These are phyloP conservation scores for Macaca nemestrina DNA, from an alignment of 2,113 vertebrate genomes.

Conservation along the genomic window DNA sequence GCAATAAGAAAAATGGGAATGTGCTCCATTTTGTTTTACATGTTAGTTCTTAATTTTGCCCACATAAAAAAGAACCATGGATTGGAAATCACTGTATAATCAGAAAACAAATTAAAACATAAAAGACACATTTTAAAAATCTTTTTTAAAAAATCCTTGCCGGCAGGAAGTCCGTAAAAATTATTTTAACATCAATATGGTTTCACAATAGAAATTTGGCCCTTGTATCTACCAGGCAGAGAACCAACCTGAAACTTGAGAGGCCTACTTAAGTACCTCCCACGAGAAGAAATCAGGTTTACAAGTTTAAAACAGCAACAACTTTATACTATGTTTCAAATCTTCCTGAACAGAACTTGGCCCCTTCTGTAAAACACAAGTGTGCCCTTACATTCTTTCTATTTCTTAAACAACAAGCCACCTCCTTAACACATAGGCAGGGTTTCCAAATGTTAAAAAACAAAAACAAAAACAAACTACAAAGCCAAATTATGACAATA, in stretches of 20 bases:
- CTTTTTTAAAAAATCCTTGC: neutral
- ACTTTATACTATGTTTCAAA: neutral
- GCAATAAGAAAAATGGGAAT: neutral
- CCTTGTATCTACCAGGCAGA: neutral
- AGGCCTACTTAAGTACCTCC: neutral
- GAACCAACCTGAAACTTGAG: constrained; percentile 21
- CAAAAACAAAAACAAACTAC: neutral
- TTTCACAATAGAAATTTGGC: neutral
- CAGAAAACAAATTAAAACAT: neutral
- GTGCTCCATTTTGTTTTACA: neutral
- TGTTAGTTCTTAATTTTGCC: neutral
- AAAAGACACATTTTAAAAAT: neutral
- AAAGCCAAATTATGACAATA: constrained; percentile 1
- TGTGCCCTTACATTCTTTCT: neutral
- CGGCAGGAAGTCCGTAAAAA: neutral
- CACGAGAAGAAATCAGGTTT: constrained; percentile 11
- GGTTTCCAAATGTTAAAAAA: neutral
- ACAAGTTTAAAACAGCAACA: neutral
- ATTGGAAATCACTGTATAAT: neutral
- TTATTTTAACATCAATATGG: neutral
- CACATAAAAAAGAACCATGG: neutral
- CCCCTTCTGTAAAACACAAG: neutral
- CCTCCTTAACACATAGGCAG: neutral
- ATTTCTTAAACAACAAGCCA: constrained; percentile 30
- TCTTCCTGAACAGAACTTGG: neutral